These are phyloP conservation scores for Orchesella flavescens DNA, from an alignment of 2,888 invertebrate species.

Conservation along the genomic window DNA sequence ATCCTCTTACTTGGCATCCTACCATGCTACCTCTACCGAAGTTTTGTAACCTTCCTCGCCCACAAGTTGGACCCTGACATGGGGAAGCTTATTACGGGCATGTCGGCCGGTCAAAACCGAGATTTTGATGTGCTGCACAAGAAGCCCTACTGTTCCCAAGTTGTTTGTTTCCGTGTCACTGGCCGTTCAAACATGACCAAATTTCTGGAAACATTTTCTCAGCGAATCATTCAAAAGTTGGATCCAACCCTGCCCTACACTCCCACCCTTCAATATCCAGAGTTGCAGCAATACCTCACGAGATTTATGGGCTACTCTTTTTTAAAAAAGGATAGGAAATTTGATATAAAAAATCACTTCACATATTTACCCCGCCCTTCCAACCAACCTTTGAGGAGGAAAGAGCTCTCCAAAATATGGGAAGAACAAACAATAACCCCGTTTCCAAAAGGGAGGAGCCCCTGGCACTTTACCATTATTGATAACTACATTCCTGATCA, in stretches of 20 bases:
- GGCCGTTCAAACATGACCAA: conserved; percentile 7
- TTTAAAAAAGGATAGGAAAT: conserved; percentile 33
- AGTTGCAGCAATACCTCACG: conserved; percentile 38
- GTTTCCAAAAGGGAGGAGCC: conserved; percentile 26
- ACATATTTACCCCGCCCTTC: neutral
- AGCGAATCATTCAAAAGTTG: neutral
- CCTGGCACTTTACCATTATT: conserved; percentile 43
- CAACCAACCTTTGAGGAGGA: conserved; percentile 7
- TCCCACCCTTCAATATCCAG: conserved; percentile 29
- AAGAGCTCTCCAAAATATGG: conserved; percentile 36
- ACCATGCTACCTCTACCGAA: conserved; percentile 28
- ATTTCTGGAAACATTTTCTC: conserved; percentile 6
- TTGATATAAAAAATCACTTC: conserved; percentile 36
- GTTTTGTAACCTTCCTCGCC: neutral
- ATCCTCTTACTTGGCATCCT: neutral
- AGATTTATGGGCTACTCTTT: conserved; percentile 34
- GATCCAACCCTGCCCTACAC: neutral
- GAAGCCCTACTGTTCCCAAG: conserved; percentile 16
- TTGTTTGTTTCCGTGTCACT: conserved; percentile 34
- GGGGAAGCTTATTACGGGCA: conserved; percentile 1
- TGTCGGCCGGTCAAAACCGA: conserved; percentile 20
- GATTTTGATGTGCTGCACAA: conserved; percentile 11
- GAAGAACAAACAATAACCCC: conserved; percentile 40
- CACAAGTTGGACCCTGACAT: conserved; percentile 9
- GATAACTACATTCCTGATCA: conserved; percentile 46